phyloP scores from a whole-genome alignment of 2,888 invertebrate genomes.

The Galerucella calmariensis region DNA sequence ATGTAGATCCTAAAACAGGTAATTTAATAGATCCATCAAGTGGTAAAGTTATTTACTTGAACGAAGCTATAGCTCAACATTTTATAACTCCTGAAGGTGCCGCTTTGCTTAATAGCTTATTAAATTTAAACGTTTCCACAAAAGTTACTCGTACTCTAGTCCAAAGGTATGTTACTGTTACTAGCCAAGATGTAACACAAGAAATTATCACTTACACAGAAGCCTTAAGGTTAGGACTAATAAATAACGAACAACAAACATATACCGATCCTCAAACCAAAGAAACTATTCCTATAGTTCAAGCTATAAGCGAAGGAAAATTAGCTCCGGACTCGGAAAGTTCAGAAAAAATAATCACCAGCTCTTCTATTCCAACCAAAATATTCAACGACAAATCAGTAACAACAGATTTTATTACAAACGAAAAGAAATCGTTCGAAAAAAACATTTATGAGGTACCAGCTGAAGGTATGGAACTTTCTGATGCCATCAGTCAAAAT shows the following conservation, averaged over 20 bases:
- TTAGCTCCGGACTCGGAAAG: constrained; percentile 70
- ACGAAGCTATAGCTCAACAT: constrained; percentile 86
- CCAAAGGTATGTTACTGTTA: constrained; percentile 82
- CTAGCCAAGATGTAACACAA: constrained; percentile 71
- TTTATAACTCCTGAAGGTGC: constrained; percentile 90
- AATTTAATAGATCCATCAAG: constrained; percentile 81
- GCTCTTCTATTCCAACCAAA: constrained; percentile 44
- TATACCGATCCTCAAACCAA: constrained; percentile 82
- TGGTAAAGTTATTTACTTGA: constrained; percentile 80
- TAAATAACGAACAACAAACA: constrained; percentile 81
- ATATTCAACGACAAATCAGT: constrained; percentile 53
- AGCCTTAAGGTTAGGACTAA: constrained; percentile 80
- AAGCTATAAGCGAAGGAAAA: constrained; percentile 80
- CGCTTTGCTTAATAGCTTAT: constrained; percentile 82
- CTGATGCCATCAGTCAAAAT: constrained; percentile 84
- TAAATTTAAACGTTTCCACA: constrained; percentile 89
- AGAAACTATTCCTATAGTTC: constrained; percentile 77
- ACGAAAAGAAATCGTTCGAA: constrained; percentile 68
- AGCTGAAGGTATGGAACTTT: constrained; percentile 83
- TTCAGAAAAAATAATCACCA: constrained; percentile 53
- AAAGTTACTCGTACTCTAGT: constrained; percentile 89
- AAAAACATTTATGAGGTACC: constrained; percentile 83
- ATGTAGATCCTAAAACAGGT: constrained; percentile 89
- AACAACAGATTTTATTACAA: constrained; percentile 64
- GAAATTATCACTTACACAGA: constrained; percentile 80